Evolutionary conservation across 2,888 invertebrate genomes (phyloP), one percentile per base, ranked within the genome.

Genomic region (Plagiodera versicolora): DNA sequence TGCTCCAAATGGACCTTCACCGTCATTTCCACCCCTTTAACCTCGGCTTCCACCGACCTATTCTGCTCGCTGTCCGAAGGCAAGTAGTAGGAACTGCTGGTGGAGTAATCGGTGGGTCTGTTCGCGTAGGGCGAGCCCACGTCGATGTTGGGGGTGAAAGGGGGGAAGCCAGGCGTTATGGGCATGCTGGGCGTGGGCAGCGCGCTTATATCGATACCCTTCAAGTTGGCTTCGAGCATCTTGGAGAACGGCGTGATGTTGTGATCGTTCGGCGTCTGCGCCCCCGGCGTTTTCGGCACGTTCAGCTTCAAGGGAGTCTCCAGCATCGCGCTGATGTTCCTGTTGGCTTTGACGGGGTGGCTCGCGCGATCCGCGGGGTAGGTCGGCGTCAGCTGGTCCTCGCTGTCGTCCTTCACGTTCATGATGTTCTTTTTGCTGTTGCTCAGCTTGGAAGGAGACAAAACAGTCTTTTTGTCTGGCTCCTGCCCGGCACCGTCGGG

Each of bases 51-150:
- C 6, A 71, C 52, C 3, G 67, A 68, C 57, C 65, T 69, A 49
- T 69, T 69, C 61, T 78, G 79, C 65, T 79, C 80, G 8, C 69
- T 73, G 64, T 80, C 80, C 0, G 78, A 78, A 9, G 80, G 80
- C 65, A 77, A 76, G 63, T 80, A 80, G 67, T 80, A 80, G 0
- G 79, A 79, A 63, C 78, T 79, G 1, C 77, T 75, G 2, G 79
- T 77, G 1, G 80, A 80, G 68, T 80, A 80, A 72, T 80, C 80
- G 0, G 80, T 80, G 1, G 74, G 72, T 39, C 79, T 67, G 56
- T 69, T 67, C 11, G 65, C 55, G 57, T 65, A 69, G 8, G 66
- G 61, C 6, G 67, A 59, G 8, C 48, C 30, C 18, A 60, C 20
- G 30, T 64, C 64, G 6, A 63, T 51, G 11, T 44, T 54, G 1